These are phyloP conservation scores for Cyrtorhinus lividipennis DNA, from an alignment of 1,140 invertebrate genomes.

Conservation along the genomic window DNA sequence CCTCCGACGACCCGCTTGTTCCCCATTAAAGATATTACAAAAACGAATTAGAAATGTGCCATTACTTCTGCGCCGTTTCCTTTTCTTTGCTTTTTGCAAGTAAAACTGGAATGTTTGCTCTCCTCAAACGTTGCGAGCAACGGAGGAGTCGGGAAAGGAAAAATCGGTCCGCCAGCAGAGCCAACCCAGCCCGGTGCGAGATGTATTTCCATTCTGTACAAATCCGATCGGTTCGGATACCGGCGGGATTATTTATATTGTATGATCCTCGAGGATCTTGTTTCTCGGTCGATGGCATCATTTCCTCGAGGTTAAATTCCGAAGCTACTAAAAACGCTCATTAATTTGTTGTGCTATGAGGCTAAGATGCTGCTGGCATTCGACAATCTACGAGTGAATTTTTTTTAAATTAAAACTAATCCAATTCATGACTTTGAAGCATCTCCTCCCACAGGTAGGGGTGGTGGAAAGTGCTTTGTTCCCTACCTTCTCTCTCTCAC, in stretches of 20 bases:
- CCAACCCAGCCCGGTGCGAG: background rate
- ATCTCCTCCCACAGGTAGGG: no score
- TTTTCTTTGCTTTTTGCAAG: background rate
- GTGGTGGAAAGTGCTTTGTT: no score
- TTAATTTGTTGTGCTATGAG: no score
- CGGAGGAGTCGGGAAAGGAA: background rate
- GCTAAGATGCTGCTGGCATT: no score
- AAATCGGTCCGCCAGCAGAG: background rate
- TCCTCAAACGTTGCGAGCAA: no score
- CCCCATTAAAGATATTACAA: conserved; percentile 8
- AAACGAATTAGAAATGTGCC: conserved; percentile 8
- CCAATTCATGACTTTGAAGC: no score
- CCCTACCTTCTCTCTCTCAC: no score
- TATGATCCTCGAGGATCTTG: background rate
- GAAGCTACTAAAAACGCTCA: no score
- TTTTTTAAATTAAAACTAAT: no score
- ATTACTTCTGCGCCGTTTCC: background rate
- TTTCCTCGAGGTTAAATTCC: no score
- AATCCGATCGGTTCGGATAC: background rate
- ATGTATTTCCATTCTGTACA: background rate
- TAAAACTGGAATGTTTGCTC: background rate
- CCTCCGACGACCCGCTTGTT: background rate
- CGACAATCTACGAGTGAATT: no score
- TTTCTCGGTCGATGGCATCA: background rate
- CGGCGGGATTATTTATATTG: background rate